A percentile compares a stretch with the other conserved stretches of the same genome.
Conservation (phyloP, 2,888 invertebrate species). For the Ennomos erosarius region DNA sequence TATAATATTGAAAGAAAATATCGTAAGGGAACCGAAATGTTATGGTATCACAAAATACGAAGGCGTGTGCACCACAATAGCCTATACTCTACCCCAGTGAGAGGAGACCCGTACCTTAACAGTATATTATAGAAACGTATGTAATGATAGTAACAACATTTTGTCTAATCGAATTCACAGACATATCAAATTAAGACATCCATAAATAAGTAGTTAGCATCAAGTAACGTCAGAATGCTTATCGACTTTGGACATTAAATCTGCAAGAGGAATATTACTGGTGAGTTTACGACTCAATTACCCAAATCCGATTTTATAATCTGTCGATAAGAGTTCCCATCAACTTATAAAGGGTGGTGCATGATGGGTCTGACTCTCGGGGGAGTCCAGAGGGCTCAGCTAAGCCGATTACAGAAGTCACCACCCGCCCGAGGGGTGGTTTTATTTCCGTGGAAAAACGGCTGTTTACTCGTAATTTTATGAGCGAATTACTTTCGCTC, state of each 20-base stretch:
- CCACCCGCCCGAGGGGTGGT: constrained; percentile 65
- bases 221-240: constrained; percentile 19
- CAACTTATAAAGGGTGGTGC: constrained; percentile 77
- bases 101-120: too few species aligned
- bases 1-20: too few species aligned
- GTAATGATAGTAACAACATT: too few species aligned
- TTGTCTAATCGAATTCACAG: too few species aligned
- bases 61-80: too few species aligned
- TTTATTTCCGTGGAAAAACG: constrained; percentile 82
- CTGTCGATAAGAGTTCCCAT: constrained; percentile 81
- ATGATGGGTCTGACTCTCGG: constrained; percentile 57
- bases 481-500: constrained; percentile 81
- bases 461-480: constrained; percentile 84
- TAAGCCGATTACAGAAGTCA: constrained; percentile 84
- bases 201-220: constrained; percentile 2
- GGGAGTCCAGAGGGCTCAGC: constrained; percentile 64
- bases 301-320: constrained; percentile 81
- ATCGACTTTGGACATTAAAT: constrained; percentile 29
- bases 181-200: too few species aligned
- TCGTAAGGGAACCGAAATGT: too few species aligned
- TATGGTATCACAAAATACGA: too few species aligned
- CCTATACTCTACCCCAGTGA: too few species aligned
- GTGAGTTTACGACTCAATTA: constrained; percentile 78
- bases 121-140: too few species aligned
- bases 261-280: constrained; percentile 42